Conservation (phyloP, 2,888 invertebrate genomes). For the Drosophila nr. fundita region DNA sequence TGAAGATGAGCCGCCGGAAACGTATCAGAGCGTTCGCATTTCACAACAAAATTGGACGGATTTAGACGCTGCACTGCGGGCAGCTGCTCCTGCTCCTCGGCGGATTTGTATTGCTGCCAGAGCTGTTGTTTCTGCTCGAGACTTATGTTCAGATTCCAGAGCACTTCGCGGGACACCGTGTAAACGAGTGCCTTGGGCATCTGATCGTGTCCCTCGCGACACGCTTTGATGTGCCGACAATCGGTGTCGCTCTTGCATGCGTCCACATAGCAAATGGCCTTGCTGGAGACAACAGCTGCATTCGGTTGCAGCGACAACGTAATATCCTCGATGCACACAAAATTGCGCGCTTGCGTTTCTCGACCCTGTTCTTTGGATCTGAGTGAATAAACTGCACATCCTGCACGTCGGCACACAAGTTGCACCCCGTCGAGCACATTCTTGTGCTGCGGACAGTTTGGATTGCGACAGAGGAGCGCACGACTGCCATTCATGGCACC, state of each 20-base stretch:
- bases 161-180: constrained; percentile 74
- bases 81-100: constrained; percentile 68
- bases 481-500: constrained; percentile 91
- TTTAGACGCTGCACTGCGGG: constrained; percentile 83
- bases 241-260: constrained; percentile 74
- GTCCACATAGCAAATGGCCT: constrained; percentile 78
- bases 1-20: constrained; percentile 83
- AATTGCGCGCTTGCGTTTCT: constrained; percentile 88
- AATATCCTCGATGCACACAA: constrained; percentile 87
- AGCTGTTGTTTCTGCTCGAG: constrained; percentile 78
- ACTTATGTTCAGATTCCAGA: constrained; percentile 81
- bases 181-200: constrained; percentile 72
- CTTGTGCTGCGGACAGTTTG: constrained; percentile 73
- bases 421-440: constrained; percentile 79
- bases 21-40: constrained; percentile 77
- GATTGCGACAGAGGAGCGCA: constrained; percentile 84
- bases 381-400: constrained; percentile 89
- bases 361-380: constrained; percentile 88
- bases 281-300: constrained; percentile 80
- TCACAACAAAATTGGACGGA: constrained; percentile 80
- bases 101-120: constrained; percentile 78
- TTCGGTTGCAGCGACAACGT: constrained; percentile 83
- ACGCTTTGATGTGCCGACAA: constrained; percentile 83
- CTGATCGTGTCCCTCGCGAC: constrained; percentile 51
- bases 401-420: constrained; percentile 87